Conservation (phyloP, 2,113 vertebrate genomes). For the Euleptes europaea region DNA sequence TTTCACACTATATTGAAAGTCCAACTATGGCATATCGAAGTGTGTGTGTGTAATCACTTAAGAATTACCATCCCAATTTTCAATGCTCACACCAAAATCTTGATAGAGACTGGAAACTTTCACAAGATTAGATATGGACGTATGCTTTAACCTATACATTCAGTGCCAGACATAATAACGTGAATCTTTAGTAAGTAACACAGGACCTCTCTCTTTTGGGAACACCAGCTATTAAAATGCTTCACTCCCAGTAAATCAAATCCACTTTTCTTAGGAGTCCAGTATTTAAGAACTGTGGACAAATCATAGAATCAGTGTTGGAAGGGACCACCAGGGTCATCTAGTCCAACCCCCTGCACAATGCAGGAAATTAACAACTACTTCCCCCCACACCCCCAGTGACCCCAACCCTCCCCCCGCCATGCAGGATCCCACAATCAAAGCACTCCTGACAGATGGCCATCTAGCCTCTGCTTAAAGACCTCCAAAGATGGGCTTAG, state of each 20-base stretch:
- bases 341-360: no score
- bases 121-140: slow-evolving; percentile 41
- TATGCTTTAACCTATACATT: slow-evolving; percentile 57
- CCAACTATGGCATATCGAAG: background rate
- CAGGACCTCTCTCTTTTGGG: slow-evolving; percentile 7
- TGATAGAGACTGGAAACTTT: slow-evolving; percentile 43
- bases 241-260: slow-evolving; percentile 15
- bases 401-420: no score
- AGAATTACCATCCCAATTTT: background rate
- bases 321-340: no score
- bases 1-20: rapidly evolving
- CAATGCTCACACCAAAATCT: slow-evolving; percentile 25
- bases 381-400: no score
- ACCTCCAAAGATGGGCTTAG: no score
- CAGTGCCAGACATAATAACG: slow-evolving; percentile 33
- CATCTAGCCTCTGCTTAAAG: no score
- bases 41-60: background rate
- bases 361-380: no score
- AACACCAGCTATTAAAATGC: slow-evolving; percentile 31
- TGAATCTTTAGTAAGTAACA: slow-evolving; percentile 43
- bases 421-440: no score
- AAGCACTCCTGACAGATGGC: no score
- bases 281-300: rapidly evolving
- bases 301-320: no score
- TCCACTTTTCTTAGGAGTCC: background rate